Evolutionary conservation across 2,113 vertebrate species (phyloP).

Genomic region (Phaethon lepturus): DNA sequence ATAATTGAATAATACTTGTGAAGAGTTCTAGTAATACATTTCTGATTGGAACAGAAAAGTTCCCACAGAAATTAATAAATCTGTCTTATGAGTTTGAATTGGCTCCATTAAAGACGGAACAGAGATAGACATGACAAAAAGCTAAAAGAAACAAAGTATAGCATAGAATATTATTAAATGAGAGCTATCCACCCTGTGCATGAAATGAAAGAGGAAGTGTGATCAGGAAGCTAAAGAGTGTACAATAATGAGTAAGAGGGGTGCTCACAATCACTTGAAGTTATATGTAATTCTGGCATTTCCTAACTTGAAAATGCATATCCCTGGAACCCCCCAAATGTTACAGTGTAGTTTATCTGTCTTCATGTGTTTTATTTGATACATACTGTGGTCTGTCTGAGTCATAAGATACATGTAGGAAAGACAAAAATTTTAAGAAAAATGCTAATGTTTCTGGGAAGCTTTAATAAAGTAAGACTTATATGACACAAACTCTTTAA

Average conservation of each 20-base stretch:
- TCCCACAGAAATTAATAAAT: neutral
- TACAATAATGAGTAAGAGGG: neutral
- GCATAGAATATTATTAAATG: neutral
- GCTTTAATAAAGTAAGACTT: neutral
- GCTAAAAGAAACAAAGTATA: neutral
- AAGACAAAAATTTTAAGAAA: neutral
- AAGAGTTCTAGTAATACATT: neutral
- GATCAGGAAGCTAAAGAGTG: neutral
- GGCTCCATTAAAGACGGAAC: neutral
- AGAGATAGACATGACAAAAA: neutral
- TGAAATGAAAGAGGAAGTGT: neutral
- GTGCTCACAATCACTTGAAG: neutral
- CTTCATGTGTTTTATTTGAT: neutral
- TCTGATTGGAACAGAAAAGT: neutral
- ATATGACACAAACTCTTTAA: neutral
- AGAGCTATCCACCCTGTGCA: neutral
- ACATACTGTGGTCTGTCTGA: neutral
- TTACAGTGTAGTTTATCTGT: neutral
- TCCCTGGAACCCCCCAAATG: neutral
- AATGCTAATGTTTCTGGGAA: neutral
- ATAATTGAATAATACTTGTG: neutral
- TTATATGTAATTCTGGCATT: neutral
- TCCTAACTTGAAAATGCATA: neutral
- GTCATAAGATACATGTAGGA: rapidly evolving
- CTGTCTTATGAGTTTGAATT: neutral